These are phyloP conservation scores for Chelonia mydas DNA, from an alignment of 2,797 vertebrate genomes.

Conservation along the genomic window DNA sequence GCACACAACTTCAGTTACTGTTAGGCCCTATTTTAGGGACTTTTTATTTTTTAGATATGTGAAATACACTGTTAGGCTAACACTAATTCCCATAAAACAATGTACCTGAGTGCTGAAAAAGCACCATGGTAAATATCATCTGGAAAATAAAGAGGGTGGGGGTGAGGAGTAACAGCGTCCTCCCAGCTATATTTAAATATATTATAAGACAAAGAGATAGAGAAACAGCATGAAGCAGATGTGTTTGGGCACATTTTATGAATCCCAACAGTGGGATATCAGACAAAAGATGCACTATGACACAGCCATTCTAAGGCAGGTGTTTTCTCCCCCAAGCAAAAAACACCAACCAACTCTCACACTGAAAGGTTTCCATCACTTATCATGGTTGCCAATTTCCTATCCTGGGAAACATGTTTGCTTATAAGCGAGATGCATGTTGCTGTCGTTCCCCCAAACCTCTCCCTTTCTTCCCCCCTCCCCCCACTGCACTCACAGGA, in stretches of 20 bases:
- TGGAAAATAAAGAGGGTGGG: not conserved
- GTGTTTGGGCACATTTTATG: not conserved
- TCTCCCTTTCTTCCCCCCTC: rapidly evolving
- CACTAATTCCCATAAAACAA: not conserved
- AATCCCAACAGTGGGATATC: not conserved
- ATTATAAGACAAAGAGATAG: not conserved
- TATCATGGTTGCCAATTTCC: not conserved
- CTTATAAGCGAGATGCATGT: not conserved
- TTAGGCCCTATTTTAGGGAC: not conserved
- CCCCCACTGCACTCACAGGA: not conserved
- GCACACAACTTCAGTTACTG: not conserved
- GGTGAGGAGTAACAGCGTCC: not conserved
- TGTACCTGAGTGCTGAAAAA: not conserved
- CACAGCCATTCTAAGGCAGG: not conserved
- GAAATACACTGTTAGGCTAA: not conserved
- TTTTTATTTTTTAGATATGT: not conserved
- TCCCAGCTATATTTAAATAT: not conserved
- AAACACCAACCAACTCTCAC: not conserved
- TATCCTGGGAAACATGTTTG: not conserved
- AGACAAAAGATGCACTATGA: not conserved
- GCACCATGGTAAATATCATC: not conserved
- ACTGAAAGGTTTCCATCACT: not conserved
- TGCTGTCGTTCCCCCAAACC: not conserved
- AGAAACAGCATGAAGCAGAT: not conserved
- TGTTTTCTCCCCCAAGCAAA: not conserved